Evolutionary conservation across 2,888 invertebrate genomes (phyloP), one percentile per base, ranked within the genome.

Genomic region (Panorpa germanica): DNA sequence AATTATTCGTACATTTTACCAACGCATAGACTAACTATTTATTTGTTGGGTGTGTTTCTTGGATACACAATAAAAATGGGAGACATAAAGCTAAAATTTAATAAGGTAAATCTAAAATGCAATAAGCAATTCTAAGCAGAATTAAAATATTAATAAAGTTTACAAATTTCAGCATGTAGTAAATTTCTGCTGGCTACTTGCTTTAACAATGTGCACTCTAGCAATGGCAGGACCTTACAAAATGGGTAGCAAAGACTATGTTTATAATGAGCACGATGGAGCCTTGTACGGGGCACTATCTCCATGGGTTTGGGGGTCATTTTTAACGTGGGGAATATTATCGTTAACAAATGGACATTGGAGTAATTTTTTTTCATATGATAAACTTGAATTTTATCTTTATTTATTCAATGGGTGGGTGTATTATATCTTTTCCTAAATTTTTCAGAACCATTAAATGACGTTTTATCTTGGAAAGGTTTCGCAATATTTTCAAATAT

Each of bases 401-500:
- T 28, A 19, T 33, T 25, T 25, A 29, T 5, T 32, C 16, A 18
- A 8, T 24, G 16, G 17, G 5, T 6, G 12, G 22, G 6, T 39
- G 39, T 5, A 17, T 25, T 30, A 34, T 28, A 19, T 15, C n/a
- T 20, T 25, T 15, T 27, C 13, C 11, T 30, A 25, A 31, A 31
- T 12, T 33, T 42, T 47, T 31, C 34, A 55, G 62, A 57, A 30
- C 48, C 47, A 36, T 56, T 65, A 35, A 58, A 60, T 4, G 40
- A 49, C 22, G 50, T 68, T 37, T 44, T 69, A 9, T 59, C 59
- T 15, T 65, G 61, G 45, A 49, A 51, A 36, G 52, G 59, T 32
- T 68, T 67, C 44, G 56, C 58, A 42, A 55, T 63, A 42, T 62
- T 65, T 46, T 63, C 64, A 29, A 65, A 65, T 45, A 61, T 70